Percentiles rank a stretch among this genome's conserved stretches.
These are phyloP conservation scores for Pyrgus malvae DNA, from an alignment of 2,888 invertebrate species.

Conservation along the genomic window DNA sequence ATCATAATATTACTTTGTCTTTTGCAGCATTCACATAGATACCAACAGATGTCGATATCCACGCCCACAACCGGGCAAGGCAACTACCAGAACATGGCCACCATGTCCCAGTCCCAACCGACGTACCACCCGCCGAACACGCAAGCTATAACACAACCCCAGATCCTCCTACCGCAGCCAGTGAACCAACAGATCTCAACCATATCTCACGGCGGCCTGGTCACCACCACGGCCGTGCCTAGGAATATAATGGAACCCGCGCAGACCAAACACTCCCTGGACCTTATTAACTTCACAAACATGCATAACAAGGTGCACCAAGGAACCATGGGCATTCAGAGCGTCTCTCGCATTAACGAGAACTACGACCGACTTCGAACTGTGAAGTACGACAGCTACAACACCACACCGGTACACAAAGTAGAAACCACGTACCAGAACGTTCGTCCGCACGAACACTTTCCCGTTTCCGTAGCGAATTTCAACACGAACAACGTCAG, in stretches of 20 bases:
- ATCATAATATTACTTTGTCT: background rate
- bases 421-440: constrained; percentile 65
- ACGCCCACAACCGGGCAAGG: constrained; percentile 54
- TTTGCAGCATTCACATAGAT: constrained; percentile 60
- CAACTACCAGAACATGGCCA: constrained; percentile 63
- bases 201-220: constrained; percentile 47
- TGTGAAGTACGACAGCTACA: constrained; percentile 59
- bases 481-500: constrained; percentile 71
- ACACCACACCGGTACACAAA: constrained; percentile 54
- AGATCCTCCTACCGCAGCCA: constrained; percentile 40
- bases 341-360: constrained; percentile 57
- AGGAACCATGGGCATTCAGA: constrained; percentile 54
- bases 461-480: constrained; percentile 52
- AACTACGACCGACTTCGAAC: constrained; percentile 55
- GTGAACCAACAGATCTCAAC: constrained; percentile 43
- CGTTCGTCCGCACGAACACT: constrained; percentile 56
- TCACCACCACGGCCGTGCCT: constrained; percentile 48
- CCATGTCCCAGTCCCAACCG: constrained; percentile 71
- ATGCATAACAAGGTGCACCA: constrained; percentile 50
- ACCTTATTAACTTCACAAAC: constrained; percentile 63
- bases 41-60: constrained; percentile 71
- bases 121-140: constrained; percentile 41
- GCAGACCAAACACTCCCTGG: constrained; percentile 59
- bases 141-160: constrained; percentile 17
- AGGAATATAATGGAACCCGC: constrained; percentile 59